These are phyloP conservation scores for Choristoneura rosaceana DNA, from an alignment of 2,888 invertebrate species.

Conservation along the genomic window DNA sequence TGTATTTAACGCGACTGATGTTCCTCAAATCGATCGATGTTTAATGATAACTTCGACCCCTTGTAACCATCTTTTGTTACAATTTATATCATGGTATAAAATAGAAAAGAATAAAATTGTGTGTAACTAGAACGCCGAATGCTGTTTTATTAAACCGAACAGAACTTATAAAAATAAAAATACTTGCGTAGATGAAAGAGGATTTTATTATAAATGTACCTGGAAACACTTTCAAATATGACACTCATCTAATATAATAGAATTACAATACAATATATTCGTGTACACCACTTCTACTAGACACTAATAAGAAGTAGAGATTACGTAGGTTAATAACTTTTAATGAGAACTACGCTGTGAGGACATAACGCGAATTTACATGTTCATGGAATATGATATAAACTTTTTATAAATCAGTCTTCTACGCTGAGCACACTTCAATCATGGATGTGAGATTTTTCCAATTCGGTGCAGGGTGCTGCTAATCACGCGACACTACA, in stretches of 20 bases:
- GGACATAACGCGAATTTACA: conserved; percentile 54
- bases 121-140: conserved; percentile 79
- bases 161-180: conserved; percentile 49
- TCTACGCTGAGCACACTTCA: conserved; percentile 74
- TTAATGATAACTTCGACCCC: conserved; percentile 63
- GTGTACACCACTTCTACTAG: conserved; percentile 63
- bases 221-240: conserved; percentile 64
- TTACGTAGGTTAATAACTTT: conserved; percentile 50
- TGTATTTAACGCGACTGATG: conserved; percentile 77
- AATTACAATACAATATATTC: conserved; percentile 46
- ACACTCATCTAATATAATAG: conserved; percentile 51
- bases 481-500: conserved; percentile 42
- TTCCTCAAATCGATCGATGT: conserved; percentile 71
- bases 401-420: conserved; percentile 79
- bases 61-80: conserved; percentile 81
- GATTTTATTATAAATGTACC: conserved; percentile 72
- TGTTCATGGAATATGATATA: conserved; percentile 58
- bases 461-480: conserved; percentile 40
- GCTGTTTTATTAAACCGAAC: conserved; percentile 69
- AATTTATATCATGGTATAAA: conserved; percentile 81
- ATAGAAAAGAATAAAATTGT: conserved; percentile 79
- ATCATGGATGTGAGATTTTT: conserved; percentile 19
- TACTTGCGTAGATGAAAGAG: conserved; percentile 57
- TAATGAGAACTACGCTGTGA: conserved; percentile 53
- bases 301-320: conserved; percentile 52